Conservation (phyloP, 2,888 invertebrate genomes). For the Coelopa pilipes region DNA sequence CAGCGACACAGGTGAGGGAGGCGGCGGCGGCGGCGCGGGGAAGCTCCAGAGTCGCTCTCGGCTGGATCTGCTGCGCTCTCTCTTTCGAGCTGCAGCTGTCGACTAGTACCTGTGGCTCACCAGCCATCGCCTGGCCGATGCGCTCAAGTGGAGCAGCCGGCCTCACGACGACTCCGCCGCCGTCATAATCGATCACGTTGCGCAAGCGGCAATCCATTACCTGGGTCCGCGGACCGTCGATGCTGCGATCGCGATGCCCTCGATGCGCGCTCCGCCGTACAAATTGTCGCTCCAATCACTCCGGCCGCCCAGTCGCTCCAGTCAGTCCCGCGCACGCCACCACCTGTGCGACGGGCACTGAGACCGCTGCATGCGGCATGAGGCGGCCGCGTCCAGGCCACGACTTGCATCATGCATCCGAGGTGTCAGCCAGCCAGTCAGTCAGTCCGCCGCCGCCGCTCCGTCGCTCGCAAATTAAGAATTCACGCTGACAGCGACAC, state of each 20-base stretch:
- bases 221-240: background rate
- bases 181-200: background rate
- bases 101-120: too few relatives aligned
- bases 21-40: background rate
- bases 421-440: slow-evolving; percentile 6
- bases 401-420: slow-evolving; percentile 6
- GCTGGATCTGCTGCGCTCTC: too few relatives aligned
- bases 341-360: background rate
- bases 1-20: background rate
- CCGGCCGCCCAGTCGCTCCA: background rate
- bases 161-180: background rate
- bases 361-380: background rate
- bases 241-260: background rate
- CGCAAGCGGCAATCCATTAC: background rate
- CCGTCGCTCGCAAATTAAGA: slow-evolving; percentile 1
- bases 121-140: too few relatives aligned
- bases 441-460: too few relatives aligned
- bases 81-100: too few relatives aligned
- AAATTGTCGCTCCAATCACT: background rate
- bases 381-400: background rate
- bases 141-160: too few relatives aligned
- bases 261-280: background rate
- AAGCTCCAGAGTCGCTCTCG: background rate
- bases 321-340: too few relatives aligned
- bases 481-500: slow-evolving; percentile 3